A percentile compares a stretch with the other conserved stretches of the same genome.
Evolutionary conservation across 2,113 vertebrate genomes (phyloP).

Genomic region (Corythaeola cristata): DNA sequence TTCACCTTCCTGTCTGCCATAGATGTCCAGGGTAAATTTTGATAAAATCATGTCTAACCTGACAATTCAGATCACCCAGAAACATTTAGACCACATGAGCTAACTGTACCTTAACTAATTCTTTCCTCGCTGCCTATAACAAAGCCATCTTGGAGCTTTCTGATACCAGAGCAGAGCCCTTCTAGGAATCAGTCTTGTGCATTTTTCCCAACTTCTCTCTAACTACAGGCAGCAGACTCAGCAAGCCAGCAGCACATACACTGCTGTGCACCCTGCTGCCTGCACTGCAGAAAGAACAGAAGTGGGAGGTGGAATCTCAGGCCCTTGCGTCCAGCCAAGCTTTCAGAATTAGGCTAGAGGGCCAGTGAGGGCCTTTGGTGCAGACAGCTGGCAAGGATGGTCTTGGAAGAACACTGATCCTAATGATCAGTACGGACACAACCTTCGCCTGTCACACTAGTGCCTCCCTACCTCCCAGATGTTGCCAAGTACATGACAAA

Average conservation of each 20-base stretch:
- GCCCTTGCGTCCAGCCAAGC: neutral
- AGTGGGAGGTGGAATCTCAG: neutral
- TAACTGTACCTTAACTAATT: neutral
- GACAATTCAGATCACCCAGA: neutral
- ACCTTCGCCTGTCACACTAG: neutral
- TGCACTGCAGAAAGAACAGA: neutral
- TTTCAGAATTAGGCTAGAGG: neutral
- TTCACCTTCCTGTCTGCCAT: neutral
- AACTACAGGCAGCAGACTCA: neutral
- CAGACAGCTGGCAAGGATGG: neutral
- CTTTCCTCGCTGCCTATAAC: neutral
- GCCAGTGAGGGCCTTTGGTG: neutral
- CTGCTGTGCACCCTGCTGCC: rapidly evolving
- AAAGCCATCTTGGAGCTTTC: neutral
- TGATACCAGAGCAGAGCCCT: neutral
- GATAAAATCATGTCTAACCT: neutral
- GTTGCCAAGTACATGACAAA: neutral
- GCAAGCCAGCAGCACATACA: neutral
- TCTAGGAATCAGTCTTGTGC: neutral
- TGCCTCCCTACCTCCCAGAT: neutral
- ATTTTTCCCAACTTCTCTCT: neutral
- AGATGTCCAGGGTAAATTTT: neutral
- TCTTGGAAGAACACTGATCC: neutral
- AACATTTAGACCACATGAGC: neutral
- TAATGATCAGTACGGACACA: neutral